A percentile compares a stretch with the other conserved stretches of the same genome.
Conservation (phyloP, 2,113 vertebrate species). For the Dryoscopus gambensis region DNA sequence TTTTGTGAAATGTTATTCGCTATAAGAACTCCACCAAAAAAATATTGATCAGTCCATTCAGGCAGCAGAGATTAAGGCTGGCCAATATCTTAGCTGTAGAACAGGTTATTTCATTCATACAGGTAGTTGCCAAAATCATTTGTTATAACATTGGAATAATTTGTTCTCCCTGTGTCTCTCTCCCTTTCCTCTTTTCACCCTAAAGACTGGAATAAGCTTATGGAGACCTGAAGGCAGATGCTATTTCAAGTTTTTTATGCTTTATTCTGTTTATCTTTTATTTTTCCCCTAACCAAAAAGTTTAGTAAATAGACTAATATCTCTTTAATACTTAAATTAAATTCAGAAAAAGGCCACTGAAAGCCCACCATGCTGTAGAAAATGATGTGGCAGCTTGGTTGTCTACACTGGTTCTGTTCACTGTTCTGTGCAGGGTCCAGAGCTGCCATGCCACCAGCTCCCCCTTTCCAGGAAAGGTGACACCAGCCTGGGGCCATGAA, state of each 20-base stretch:
- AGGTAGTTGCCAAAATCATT: not conserved
- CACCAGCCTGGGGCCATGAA: not conserved
- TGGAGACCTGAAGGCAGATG: not conserved
- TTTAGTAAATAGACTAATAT: not conserved
- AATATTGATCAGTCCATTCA: not conserved
- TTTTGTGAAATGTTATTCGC: not conserved
- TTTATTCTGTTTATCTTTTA: not conserved
- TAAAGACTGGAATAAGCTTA: not conserved
- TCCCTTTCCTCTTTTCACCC: rapidly evolving
- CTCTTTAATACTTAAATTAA: not conserved
- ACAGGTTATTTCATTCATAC: not conserved
- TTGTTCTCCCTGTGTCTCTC: not conserved
- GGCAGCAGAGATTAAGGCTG: not conserved
- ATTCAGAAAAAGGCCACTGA: not conserved
- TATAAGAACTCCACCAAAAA: not conserved
- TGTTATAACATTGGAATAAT: not conserved
- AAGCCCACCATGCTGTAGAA: not conserved
- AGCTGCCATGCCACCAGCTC: not conserved
- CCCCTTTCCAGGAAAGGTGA: not conserved
- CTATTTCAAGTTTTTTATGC: not conserved
- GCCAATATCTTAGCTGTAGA: not conserved
- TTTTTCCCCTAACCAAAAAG: rapidly evolving
- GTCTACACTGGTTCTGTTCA: not conserved
- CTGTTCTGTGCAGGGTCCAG: not conserved
- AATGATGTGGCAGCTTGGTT: not conserved